Conservation (phyloP, 2,888 invertebrate species). For the Seira musarum region DNA sequence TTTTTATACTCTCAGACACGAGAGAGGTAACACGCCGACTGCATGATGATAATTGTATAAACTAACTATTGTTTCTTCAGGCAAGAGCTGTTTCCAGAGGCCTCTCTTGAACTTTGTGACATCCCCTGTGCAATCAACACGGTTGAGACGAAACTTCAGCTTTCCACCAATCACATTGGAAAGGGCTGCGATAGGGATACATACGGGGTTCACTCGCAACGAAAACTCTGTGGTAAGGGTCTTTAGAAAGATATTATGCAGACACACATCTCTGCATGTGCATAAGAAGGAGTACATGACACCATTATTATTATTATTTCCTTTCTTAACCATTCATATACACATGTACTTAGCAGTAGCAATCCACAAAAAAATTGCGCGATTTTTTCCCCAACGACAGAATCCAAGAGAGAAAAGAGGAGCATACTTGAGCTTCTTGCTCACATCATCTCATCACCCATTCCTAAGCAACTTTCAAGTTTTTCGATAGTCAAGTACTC, state of each 20-base stretch:
- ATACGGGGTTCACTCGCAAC: conserved; percentile 87
- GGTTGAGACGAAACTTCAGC: conserved; percentile 75
- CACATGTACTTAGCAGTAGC: too few relatives aligned
- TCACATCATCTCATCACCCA: too few relatives aligned
- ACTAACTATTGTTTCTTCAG: conserved; percentile 76
- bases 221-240: conserved; percentile 83
- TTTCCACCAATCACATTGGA: conserved; percentile 90
- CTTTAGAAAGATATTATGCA: conserved; percentile 5
- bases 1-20: too few relatives aligned
- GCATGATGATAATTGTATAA: not conserved
- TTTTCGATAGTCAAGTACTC: conserved; percentile 42
- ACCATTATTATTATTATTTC: conserved; percentile 42
- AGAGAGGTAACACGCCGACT: not conserved
- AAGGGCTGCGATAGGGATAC: conserved; percentile 98
- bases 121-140: conserved; percentile 73
- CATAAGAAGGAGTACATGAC: too few relatives aligned
- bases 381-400: too few relatives aligned
- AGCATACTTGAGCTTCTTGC: too few relatives aligned
- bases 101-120: conserved; percentile 77
- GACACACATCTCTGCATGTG: too few relatives aligned
- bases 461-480: conserved; percentile 22
- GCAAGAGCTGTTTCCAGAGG: conserved; percentile 85
- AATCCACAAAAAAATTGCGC: too few relatives aligned
- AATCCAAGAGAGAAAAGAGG: too few relatives aligned
- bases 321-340: not conserved